Percentiles rank a stretch among this genome's conserved stretches.
Evolutionary conservation across 2,888 invertebrate species (phyloP).

Genomic region (Elmis aenea): DNA sequence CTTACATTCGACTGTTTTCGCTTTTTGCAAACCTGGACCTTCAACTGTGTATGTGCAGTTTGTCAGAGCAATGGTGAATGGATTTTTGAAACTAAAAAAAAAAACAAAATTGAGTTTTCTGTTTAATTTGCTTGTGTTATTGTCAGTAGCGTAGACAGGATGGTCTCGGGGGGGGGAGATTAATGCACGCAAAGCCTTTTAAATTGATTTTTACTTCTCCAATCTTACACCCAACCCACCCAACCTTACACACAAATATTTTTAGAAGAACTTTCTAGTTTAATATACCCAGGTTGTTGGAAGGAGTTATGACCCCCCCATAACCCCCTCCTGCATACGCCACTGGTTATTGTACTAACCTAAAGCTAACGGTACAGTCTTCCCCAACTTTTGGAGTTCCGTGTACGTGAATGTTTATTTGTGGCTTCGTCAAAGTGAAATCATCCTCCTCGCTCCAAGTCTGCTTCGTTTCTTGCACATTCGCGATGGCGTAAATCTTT

Average conservation of each 20-base stretch:
- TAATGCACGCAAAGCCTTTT: too few species aligned
- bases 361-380: slow-evolving; percentile 52
- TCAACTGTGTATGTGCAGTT: slow-evolving; percentile 66
- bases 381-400: slow-evolving; percentile 52
- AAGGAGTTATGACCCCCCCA: too few species aligned
- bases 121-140: too few species aligned
- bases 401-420: slow-evolving; percentile 59
- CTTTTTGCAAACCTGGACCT: slow-evolving; percentile 62
- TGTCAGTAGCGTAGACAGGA: too few species aligned
- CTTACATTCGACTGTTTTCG: slow-evolving; percentile 55
- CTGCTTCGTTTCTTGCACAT: slow-evolving; percentile 67
- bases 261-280: too few species aligned
- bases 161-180: too few species aligned
- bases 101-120: too few species aligned
- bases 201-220: too few species aligned
- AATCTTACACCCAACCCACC: too few species aligned
- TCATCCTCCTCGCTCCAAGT: slow-evolving; percentile 72
- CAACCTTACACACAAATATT: too few species aligned
- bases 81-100: slow-evolving; percentile 58
- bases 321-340: too few species aligned
- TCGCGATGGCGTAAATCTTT: slow-evolving; percentile 68
- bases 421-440: slow-evolving; percentile 64
- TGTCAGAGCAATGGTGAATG: slow-evolving; percentile 58
- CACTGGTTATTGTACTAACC: slow-evolving; percentile 32
- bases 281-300: too few species aligned